Evolutionary conservation across 64 coral and sea anemone genomes (phyloP), one percentile per base, ranked within the genome.

Genomic region (Catalaphyllia jardinei): DNA sequence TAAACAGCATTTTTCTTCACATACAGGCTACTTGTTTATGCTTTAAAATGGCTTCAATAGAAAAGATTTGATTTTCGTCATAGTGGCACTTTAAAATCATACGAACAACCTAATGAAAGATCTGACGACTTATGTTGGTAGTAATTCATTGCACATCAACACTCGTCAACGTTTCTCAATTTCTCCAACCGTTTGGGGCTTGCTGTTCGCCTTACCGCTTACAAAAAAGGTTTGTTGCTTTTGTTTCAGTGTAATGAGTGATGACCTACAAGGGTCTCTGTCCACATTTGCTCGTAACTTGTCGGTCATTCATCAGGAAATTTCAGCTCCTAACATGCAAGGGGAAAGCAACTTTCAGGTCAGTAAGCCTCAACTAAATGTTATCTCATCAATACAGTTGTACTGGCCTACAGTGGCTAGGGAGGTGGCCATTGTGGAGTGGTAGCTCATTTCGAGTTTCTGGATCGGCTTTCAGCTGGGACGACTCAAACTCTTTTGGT

Each of bases 311-410:
- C 97, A 99, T 62, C 97, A 99, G 73, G 97, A 99, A 91, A 95
- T 99, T 17, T 99, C 97, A 0, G 97, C 97, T 15, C 97, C 97
- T 4, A 99, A 99, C 74, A 99, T 99, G 97, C 97, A 99, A 65
- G 97, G 97, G 79, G 94, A 95, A 65, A 99, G 97, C 25, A 99
- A 99, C 79, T 99, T 99, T 69, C 97, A 99, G 93, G 97, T 99
- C 75, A 77, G 49, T 20, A 4, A 39, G 42, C 42, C 42, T 46
- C 42, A 6, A 8, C 42, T 46, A 46, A 4, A 5, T 46, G 4
- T 4, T 46, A 46, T 46, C 42, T 46, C 42, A 46, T 46, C 42
- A 46, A 6, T 46, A 46, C 42, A 46, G 42, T 46, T 46, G 42
- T 7, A 46, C 42, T 46, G 42, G 3, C 42, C 42, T 35, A 35